Evolutionary conservation across 2,888 invertebrate genomes (phyloP), one percentile per base, ranked within the genome.

Genomic region (Spodoptera littoralis): DNA sequence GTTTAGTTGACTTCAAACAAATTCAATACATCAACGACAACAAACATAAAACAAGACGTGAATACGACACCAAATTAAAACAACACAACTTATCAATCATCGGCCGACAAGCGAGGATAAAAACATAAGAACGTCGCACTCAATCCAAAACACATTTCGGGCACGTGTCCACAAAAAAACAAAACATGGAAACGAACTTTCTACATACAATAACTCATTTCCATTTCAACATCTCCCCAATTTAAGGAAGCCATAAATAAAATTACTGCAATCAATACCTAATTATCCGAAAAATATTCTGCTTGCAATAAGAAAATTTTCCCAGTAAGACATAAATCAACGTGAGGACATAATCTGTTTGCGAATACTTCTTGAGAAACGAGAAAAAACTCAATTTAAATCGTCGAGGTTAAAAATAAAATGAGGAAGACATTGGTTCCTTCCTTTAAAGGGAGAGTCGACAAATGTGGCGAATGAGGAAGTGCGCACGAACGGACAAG

Each of bases 391-490:
- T 62, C 43, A 42, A 79, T 81, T 82, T 78, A 80, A 82, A 81
- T 80, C 76, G 68, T 62, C 47, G 75, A 76, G 59, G 59, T 59
- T 72, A 70, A 79, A 77, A 71, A 77, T 79, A 82, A 81, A 81
- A 85, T 65, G 73, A 84, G 84, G 83, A 85, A 86, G 79, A 77
- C 70, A 70, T 74, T 71, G 73, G 65, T 80, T 80, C 77, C 80
- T 84, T 83, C 88, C 86, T 76, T 36, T 85, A 84, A 80, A 81
- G 66, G 84, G 88, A 76, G 59, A 73, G 77, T 76, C 60, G 63
- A 77, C 73, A 60, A 77, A 73, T 77, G 75, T 70, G 65, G 75
- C 66, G 65, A 79, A 84, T 81, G 81, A 84, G 89, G 88, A 85
- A 87, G 78, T 80, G 64, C 30, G 47, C 63, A 76, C 74, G 65